Evolutionary conservation across 2,113 vertebrate species (phyloP), one percentile per base, ranked within the genome.

Genomic region (Holacanthus passer): DNA sequence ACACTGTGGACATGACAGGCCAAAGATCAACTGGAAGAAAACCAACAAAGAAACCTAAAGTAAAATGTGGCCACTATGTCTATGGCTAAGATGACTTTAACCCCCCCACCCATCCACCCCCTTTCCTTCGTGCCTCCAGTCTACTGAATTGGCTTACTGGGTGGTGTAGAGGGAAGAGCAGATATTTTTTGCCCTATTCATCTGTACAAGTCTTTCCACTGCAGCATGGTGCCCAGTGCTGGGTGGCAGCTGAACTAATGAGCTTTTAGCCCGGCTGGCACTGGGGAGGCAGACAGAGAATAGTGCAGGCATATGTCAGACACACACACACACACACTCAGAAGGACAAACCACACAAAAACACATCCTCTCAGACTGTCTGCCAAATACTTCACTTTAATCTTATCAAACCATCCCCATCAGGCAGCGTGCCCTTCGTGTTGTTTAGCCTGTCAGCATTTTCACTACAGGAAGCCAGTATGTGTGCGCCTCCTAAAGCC

Each of bases 311-410:
- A 83, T 73, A 43, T 58, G 59, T 62, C 35, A 37, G 35, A 37
- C 37, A 43, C 62, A 63, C 60, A 56, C 56, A 69, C 35, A 64
- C 62, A 10, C 63, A 43, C 43, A 20, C 32, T 35, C 27, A 85
- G 20, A 82, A 75, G 58, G 45, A 85, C 87, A 84, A 77, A 79
- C 78, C 59, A 56, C 76, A 88, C 69, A 87, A 53, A 89, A 71
- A 85, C 77, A 90, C 80, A 71, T 82, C 79, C 87, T 82, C 78
- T 86, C 80, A 87, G 83, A 84, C 79, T 53, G 86, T 74, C 91
- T 91, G 87, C 93, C 93, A 94, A 92, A 93, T 90, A 91, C 91
- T 93, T 92, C 62, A 85, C 92, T 93, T 94, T 94, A 95, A 95
- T 94, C 92, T 95, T 93, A 94, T 94, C 92, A 94, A 93, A 87